Percentiles rank a stretch among this genome's conserved stretches.
Conservation (phyloP, 2,797 vertebrate species). For the Malurus splendens region DNA sequence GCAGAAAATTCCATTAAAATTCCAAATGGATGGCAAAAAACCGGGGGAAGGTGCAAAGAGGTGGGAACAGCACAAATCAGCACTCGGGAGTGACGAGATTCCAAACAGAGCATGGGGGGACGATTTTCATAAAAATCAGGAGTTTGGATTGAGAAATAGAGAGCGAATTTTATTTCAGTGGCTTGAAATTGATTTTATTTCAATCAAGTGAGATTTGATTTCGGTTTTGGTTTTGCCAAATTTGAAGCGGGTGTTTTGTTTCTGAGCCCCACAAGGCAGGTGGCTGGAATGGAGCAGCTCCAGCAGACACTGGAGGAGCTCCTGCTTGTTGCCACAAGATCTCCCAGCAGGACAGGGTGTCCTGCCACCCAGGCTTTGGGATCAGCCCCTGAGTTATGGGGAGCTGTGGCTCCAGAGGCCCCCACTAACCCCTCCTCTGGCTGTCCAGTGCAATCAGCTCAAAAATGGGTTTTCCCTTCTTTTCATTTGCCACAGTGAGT, state of each 20-base stretch:
- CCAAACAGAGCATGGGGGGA: neutral
- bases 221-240: neutral
- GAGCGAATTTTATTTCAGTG: neutral
- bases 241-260: neutral
- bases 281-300: neutral
- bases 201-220: no score
- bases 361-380: neutral
- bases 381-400: neutral
- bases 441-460: neutral
- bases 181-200: no score
- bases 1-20: neutral
- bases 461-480: neutral
- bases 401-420: neutral
- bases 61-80: neutral
- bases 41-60: neutral
- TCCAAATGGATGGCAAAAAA: neutral
- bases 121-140: neutral
- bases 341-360: neutral
- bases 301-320: neutral
- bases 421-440: neutral
- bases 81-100: neutral
- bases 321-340: neutral
- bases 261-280: neutral
- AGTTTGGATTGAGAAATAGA: neutral
- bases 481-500: fast-evolving